Conservation (phyloP, 2,113 vertebrate genomes). For the Leucopsar rothschildi region DNA sequence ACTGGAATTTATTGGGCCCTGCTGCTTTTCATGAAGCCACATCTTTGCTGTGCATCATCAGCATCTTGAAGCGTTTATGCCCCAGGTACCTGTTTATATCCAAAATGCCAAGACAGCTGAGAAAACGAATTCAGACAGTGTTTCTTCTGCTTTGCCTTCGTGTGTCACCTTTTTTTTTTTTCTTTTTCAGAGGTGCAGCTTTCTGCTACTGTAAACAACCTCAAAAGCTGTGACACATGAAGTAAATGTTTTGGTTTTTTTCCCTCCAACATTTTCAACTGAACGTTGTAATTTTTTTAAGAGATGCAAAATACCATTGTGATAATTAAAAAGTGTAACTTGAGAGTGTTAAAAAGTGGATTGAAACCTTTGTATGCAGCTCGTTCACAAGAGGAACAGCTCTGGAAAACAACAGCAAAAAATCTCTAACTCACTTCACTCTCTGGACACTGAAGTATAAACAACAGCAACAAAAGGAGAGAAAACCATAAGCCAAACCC, state of each 20-base stretch:
- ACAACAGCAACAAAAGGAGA: background rate
- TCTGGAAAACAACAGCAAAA: background rate
- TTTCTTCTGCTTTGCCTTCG: background rate
- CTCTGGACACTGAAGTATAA: background rate
- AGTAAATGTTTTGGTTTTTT: background rate
- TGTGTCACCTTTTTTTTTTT: background rate
- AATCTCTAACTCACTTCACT: background rate
- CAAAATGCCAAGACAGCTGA: background rate
- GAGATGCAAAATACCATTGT: background rate
- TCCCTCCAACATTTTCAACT: background rate
- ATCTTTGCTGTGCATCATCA: background rate
- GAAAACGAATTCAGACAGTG: background rate
- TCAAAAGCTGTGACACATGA: background rate
- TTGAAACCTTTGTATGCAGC: background rate
- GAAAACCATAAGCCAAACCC: background rate
- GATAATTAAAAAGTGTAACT: background rate
- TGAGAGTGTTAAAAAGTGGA: background rate
- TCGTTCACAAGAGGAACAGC: background rate
- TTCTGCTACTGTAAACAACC: background rate
- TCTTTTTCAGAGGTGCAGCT: background rate
- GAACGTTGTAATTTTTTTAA: background rate
- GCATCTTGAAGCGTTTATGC: background rate
- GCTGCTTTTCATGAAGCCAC: background rate
- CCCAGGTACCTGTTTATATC: background rate
- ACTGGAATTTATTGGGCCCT: background rate